phyloP scores from a whole-genome alignment of 2,113 vertebrate genomes.

The Anarrhichthys ocellatus region DNA sequence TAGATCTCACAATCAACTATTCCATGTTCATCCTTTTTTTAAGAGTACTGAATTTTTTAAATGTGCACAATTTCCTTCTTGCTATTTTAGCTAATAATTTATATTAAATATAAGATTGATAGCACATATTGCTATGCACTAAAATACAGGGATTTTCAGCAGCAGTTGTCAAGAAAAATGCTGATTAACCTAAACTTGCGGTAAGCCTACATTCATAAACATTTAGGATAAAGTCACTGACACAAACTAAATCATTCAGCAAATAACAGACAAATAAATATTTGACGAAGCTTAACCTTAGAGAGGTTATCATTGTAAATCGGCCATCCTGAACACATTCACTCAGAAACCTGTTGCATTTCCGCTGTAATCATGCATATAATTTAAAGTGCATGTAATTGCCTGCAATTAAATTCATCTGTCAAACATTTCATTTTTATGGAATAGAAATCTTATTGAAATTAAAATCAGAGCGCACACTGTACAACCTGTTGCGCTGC shows the following conservation, averaged over 20 bases:
- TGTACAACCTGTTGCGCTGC: neutral
- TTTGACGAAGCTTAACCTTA: neutral
- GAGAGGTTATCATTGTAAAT: neutral
- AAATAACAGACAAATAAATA: neutral
- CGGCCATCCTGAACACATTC: neutral
- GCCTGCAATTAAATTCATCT: neutral
- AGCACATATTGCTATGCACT: neutral
- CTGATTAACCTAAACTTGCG: neutral
- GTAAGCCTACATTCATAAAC: too few relatives aligned
- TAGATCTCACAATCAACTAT: neutral
- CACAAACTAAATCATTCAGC: neutral
- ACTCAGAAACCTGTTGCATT: constrained; percentile 17
- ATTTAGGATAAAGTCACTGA: neutral
- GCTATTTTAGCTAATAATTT: neutral
- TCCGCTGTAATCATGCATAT: neutral
- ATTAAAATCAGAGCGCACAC: neutral
- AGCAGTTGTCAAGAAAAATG: neutral
- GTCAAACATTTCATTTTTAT: neutral
- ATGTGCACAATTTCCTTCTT: neutral
- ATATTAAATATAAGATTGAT: neutral
- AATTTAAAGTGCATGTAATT: neutral
- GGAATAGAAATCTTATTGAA: neutral
- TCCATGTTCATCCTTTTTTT: neutral
- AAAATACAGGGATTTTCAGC: neutral
- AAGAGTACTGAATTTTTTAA: neutral